Evolutionary conservation across 2,888 invertebrate genomes (phyloP).

Genomic region (Drosophila mercatorum): DNA sequence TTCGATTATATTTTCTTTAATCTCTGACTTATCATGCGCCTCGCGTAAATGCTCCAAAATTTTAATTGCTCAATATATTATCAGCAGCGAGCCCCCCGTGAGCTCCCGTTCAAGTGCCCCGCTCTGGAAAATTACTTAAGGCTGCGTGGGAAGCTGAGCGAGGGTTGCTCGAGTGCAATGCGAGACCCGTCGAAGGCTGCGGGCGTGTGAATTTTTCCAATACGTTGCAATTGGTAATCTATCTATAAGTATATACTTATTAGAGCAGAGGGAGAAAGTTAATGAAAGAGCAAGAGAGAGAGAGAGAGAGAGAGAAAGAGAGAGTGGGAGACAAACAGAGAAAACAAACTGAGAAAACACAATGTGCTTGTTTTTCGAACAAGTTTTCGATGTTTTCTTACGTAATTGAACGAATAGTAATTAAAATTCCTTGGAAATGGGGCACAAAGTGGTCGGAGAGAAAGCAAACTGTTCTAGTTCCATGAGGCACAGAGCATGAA

Average conservation of each 20-base stretch:
- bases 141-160: constrained; percentile 68
- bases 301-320: background rate
- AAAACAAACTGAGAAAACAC: background rate
- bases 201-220: constrained; percentile 75
- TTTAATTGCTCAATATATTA: constrained; percentile 65
- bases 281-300: background rate
- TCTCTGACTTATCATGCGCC: constrained; percentile 39
- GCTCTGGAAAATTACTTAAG: constrained; percentile 23
- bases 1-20: background rate
- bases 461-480: background rate
- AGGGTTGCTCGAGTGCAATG: constrained; percentile 38
- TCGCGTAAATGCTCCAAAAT: constrained; percentile 39
- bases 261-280: background rate
- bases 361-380: constrained; percentile 14
- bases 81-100: constrained; percentile 35
- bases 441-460: constrained; percentile 20
- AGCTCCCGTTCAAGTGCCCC: constrained; percentile 3
- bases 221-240: constrained; percentile 62
- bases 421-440: constrained; percentile 57
- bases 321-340: background rate
- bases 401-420: constrained; percentile 69
- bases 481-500: background rate
- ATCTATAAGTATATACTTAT: constrained; percentile 22
- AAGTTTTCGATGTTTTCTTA: constrained; percentile 27
- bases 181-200: constrained; percentile 37